Evolutionary conservation across 2,888 invertebrate genomes (phyloP).

Genomic region (Leucoptera coffeella): DNA sequence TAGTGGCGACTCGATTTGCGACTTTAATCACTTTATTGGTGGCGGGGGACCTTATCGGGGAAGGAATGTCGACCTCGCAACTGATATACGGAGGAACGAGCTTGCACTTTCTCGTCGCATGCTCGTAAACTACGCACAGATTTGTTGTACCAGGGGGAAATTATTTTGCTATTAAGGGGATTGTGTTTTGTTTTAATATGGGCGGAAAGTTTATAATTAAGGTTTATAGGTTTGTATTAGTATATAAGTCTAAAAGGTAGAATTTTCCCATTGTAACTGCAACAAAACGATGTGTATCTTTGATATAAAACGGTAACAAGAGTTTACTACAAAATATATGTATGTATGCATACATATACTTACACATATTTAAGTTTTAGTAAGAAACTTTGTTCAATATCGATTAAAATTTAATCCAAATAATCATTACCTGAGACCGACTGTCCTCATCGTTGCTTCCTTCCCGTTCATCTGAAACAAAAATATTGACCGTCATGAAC

Average conservation of each 20-base stretch:
- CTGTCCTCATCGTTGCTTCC: slow-evolving; percentile 24
- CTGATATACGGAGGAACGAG: slow-evolving; percentile 49
- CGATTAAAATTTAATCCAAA: too few species aligned
- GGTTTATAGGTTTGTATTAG: too few species aligned
- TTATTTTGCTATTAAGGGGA: slow-evolving; percentile 1
- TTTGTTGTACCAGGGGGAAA: slow-evolving; percentile 26
- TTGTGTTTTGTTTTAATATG: slow-evolving; percentile 18
- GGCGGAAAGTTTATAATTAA: too few species aligned
- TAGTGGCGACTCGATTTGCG: slow-evolving; percentile 30
- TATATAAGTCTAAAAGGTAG: too few species aligned
- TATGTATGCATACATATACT: too few species aligned
- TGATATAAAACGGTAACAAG: too few species aligned
- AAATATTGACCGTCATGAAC: slow-evolving; percentile 7
- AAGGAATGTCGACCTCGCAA: slow-evolving; percentile 32
- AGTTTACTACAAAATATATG: too few species aligned
- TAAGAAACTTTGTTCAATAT: too few species aligned
- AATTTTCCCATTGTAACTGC: too few species aligned
- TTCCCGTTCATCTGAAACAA: slow-evolving; percentile 38
- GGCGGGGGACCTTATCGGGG: slow-evolving; percentile 47
- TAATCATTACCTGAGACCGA: too few species aligned
- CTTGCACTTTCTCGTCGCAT: slow-evolving; percentile 43
- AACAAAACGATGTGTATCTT: too few species aligned
- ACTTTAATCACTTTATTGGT: slow-evolving; percentile 54
- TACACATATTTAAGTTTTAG: too few species aligned
- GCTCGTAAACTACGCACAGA: slow-evolving; percentile 38